Base-by-base conservation (phyloP, 2,888 invertebrate genomes). In the Melanotus villosus region DNA sequence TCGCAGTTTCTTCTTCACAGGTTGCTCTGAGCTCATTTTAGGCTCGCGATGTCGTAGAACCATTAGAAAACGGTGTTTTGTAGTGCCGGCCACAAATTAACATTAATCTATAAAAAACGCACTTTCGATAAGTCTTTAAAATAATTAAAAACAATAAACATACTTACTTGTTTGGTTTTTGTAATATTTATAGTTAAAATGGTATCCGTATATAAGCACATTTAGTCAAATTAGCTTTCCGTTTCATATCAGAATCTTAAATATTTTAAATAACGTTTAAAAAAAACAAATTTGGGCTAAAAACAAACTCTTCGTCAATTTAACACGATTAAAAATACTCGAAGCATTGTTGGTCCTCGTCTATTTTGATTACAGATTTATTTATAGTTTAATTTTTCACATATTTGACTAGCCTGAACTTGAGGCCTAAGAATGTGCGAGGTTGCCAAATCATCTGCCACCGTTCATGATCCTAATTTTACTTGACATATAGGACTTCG, bases 1-100 rank as follows among this genome's bases (percentile, higher is more conserved):
- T 80, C 93, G 90, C 82, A 92, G 91, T 82, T 94, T 92, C 87
- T 95, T 95, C 83, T 93, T 94, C 78, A 92, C 91, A 76, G 95
- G 95, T 86, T 94, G 94, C 85, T 93, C 92, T 77, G 90, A 90
- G 81, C 89, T 91, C 92, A 92, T 92, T 81, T 87, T 87, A 80
- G 84, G 82, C 76, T 86, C 84, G 79, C 88, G 87, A 85, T 87
- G 87, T 84, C 88, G 87, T 85, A 90, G 89, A 88, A 91, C 91
- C 91, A 91, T 91, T 83, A 86, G 85, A 84, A 45, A 21, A 21
- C 9, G 45, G 10, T 45, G 23, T 45, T 18, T 19, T 23, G 23
- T 4, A 34, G 34, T 34, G 2, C 16, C 5, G 14, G 4, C 41
- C 12, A 9, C 3, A 41, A 41, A 41, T 14, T 14, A 38, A 12